Base-by-base conservation (phyloP, 2,888 invertebrate genomes). In the Alsophila aescularia region DNA sequence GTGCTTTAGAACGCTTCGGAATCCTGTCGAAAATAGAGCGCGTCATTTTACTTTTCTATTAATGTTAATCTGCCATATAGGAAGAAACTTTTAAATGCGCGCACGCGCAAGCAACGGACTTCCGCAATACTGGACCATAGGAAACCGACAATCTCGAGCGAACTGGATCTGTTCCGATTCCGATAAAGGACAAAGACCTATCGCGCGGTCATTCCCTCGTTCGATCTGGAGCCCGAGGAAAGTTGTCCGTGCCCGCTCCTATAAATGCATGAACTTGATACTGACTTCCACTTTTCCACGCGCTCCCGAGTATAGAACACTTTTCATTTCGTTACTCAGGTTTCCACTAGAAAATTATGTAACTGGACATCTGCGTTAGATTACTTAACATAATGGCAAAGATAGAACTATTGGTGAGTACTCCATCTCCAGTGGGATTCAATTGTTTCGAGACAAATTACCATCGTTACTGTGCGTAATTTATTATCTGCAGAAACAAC, bases 231-330 rank as follows among this genome's bases (percentile, higher is more conserved):
- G 69, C 66, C 29, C 42, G 70, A 88, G 83, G 89, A 90, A 91
- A 90, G 89, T 88, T 84, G 86, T 75, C 74, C 67, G 73, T 63
- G 62, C 67, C 69, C 77, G 77, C 77, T 82, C 77, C 83, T 90
- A 90, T 90, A 91, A 90, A 90, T 86, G 77, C 85, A 74, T 89
- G 87, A 87, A 90, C 89, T 88, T 90, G 87, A 87, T 88, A 87
- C 76, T 62, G 65, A 67, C 75, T 63, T 62, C 73, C 90, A 91
- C 90, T 90, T 88, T 88, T 90, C 88, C 82, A 62, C 65, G 77
- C 72, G 78, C 66, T 72, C 66, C 62, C 70, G 75, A 73, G 77
- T 66, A 69, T 70, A 72, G 79, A 82, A 67, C 85, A 85, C 87
- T 89, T 90, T 90, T 88, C 83, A 77, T 85, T 78, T 82, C 79